Base-by-base conservation (phyloP, 2,888 invertebrate genomes). In the Protodeltote pygarga region DNA sequence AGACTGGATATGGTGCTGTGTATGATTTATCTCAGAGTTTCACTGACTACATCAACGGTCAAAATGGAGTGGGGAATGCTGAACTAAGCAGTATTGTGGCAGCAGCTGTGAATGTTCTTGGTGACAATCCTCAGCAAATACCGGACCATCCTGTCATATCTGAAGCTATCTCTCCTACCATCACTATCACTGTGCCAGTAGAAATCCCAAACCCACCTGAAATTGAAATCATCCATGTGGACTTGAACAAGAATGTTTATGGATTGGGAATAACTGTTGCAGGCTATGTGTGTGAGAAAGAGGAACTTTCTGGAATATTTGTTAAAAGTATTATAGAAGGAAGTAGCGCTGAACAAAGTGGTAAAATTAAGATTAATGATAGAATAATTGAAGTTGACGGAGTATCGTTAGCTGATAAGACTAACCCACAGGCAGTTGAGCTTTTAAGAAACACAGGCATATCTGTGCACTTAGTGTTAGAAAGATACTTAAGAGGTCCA, bases 241-340 rank as follows among this genome's bases (percentile, higher is more conserved):
- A 97, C 83, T 93, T 99, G 57, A 94, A 95, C 74, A 99, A 99
- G 86, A 98, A 98, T 89, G 96, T 96, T 47, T 96, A 98, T 76
- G 97, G 98, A 17, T 92, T 98, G 52, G 98, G 98, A 29, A 98
- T 98, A 69, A 99, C 98, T 2, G 98, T 98, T 38, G 98, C 98
- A 2, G 98, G 98, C 31, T 99, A 98, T 89, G 98, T 98, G 24
- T 98, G 98, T 87, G 98, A 98, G 85, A 98, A 98, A 90, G 99
- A 99, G 90, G 99, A 99, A 87, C 94, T 99, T 37, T 98, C 98
- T n/a, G 99, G 99, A 4, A 99, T 99, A 77, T 99, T 99, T 92
- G 98, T 99, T 10, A 99, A 99, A 88, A 99, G 98, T 83, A 97
- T 99, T 70, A 98, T 98, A 75, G 97, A 97, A 80, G 98, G 98